phyloP scores from a whole-genome alignment of 2,113 vertebrate genomes.

The Perca fluviatilis region DNA sequence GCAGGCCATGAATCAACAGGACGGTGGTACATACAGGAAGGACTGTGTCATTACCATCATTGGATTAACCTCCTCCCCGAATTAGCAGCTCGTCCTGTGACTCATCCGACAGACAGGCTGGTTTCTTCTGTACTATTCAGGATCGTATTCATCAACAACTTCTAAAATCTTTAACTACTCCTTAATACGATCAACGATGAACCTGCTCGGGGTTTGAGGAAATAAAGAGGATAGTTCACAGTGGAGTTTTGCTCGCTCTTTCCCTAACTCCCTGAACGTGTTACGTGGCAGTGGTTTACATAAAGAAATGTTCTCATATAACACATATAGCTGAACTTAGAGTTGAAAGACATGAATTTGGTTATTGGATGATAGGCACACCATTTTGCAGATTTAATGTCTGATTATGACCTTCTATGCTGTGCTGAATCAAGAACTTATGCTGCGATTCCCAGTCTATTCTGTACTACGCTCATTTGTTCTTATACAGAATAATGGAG shows the following conservation, averaged over 20 bases:
- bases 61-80: slow-evolving; percentile 43
- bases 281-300: background rate
- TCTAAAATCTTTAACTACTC: background rate
- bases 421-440: background rate
- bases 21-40: slow-evolving; percentile 33
- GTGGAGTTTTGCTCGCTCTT: background rate
- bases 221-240: background rate
- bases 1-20: slow-evolving; percentile 53
- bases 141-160: background rate
- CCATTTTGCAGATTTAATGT: background rate
- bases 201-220: background rate
- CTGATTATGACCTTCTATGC: background rate
- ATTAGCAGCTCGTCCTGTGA: slow-evolving; percentile 47
- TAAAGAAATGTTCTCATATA: background rate
- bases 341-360: background rate
- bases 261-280: no score
- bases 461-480: slow-evolving; percentile 6
- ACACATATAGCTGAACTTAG: background rate
- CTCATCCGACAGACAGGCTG: slow-evolving; percentile 35
- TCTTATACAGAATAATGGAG: slow-evolving; percentile 3
- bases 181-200: background rate
- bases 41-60: slow-evolving; percentile 50
- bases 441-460: background rate
- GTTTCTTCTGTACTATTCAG: background rate
- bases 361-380: background rate